Evolutionary conservation across 2,888 invertebrate genomes (phyloP).

Genomic region (Ormia ochracea): DNA sequence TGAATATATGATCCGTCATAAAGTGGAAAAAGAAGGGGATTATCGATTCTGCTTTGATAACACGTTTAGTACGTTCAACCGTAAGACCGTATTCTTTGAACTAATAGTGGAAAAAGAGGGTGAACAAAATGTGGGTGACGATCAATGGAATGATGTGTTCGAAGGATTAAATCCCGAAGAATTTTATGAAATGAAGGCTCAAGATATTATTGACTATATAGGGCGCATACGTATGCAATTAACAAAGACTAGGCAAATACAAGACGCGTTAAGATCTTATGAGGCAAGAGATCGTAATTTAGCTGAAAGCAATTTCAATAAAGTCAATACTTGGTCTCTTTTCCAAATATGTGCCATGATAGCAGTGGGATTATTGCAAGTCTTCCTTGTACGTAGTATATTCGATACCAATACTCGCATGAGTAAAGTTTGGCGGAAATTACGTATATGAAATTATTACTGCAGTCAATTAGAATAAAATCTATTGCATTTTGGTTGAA

Average conservation of each 20-base stretch:
- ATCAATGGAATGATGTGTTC: conserved; percentile 72
- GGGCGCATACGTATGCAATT: conserved; percentile 81
- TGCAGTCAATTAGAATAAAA: not conserved
- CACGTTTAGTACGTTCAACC: conserved; percentile 87
- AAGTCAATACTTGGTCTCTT: conserved; percentile 88
- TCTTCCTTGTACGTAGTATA: conserved; percentile 86
- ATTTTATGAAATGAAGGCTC: conserved; percentile 80
- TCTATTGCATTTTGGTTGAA: not conserved
- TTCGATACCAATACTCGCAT: conserved; percentile 81
- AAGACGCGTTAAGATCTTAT: conserved; percentile 83
- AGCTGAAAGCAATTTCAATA: conserved; percentile 87
- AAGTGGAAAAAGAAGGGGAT: conserved; percentile 82
- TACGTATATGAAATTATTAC: conserved; percentile 63
- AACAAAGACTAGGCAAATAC: conserved; percentile 81
- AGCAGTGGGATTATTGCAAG: conserved; percentile 84
- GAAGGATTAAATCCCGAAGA: conserved; percentile 78
- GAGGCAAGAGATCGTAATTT: conserved; percentile 90
- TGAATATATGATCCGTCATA: conserved; percentile 83
- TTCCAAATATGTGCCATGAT: conserved; percentile 86
- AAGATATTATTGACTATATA: conserved; percentile 82
- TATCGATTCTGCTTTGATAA: conserved; percentile 93
- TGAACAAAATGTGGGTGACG: conserved; percentile 78
- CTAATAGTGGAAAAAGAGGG: conserved; percentile 82
- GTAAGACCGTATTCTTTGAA: conserved; percentile 90
- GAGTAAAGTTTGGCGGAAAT: conserved; percentile 73